These are phyloP conservation scores for Cosmopolites sordidus DNA, from an alignment of 2,888 invertebrate genomes.

Conservation along the genomic window DNA sequence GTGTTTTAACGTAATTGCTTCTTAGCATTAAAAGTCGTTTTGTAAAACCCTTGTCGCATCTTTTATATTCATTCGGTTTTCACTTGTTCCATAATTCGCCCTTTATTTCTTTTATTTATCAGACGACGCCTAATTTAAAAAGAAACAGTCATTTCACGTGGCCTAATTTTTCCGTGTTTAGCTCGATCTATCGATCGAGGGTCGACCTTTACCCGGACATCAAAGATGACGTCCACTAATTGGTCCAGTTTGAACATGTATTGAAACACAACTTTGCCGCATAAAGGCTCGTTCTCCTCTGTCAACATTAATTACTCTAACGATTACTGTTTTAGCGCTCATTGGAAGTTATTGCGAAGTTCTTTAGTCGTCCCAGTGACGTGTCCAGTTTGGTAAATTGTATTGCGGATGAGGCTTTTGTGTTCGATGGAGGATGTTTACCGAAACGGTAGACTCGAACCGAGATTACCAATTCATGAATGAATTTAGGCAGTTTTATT, in stretches of 20 bases:
- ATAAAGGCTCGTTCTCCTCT: constrained; percentile 20
- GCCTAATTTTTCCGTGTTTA: too few species aligned
- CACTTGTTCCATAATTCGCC: too few species aligned
- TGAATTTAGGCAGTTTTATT: too few species aligned
- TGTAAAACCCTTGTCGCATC: too few species aligned
- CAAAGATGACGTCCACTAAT: constrained; percentile 2
- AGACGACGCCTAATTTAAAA: too few species aligned
- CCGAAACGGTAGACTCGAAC: background rate
- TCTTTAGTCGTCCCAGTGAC: constrained; percentile 5
- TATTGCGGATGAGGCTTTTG: background rate
- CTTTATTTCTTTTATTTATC: too few species aligned
- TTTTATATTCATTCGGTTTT: too few species aligned
- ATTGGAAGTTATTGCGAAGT: constrained; percentile 14
- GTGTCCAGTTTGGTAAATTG: background rate
- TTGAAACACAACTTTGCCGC: constrained; percentile 10
- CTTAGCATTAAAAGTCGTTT: too few species aligned
- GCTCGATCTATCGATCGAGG: background rate
- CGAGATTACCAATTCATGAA: too few species aligned
- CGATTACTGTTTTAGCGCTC: constrained; percentile 19
- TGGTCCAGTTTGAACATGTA: constrained; percentile 3
- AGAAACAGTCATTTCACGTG: too few species aligned
- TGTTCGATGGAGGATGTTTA: background rate
- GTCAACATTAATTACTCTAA: constrained; percentile 27
- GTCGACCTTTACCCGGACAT: background rate
- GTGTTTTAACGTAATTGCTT: too few species aligned